Conservation (phyloP, 2,797 vertebrate species). For the Furcifer pardalis region DNA sequence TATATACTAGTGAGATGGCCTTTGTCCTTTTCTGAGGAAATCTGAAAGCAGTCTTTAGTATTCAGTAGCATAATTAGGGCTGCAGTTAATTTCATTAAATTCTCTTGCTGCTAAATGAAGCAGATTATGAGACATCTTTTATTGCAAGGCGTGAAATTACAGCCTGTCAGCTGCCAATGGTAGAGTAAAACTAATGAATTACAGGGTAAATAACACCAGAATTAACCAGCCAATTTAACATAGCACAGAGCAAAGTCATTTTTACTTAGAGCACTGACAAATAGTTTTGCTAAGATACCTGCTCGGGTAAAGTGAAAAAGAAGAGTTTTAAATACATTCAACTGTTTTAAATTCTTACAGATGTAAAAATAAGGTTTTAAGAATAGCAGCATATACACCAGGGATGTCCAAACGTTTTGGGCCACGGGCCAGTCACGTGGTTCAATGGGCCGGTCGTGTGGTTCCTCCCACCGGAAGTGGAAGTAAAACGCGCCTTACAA, state of each 20-base stretch:
- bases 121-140: constrained; percentile 99
- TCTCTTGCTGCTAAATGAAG: constrained; percentile 99
- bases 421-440: no score
- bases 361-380: constrained; percentile 1
- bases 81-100: constrained; percentile 99
- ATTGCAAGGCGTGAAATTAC: constrained; percentile 99
- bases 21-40: constrained; percentile 89
- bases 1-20: constrained; percentile 83
- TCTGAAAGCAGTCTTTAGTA: constrained; percentile 96
- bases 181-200: constrained; percentile 95
- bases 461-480: no score
- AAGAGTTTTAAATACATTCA: neutral
- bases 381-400: neutral
- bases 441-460: no score
- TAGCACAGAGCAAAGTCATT: constrained; percentile 83
- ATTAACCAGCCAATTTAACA: constrained; percentile 96
- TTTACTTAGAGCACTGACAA: constrained; percentile 68
- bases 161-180: constrained; percentile 97
- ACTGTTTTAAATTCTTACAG: neutral
- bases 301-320: constrained; percentile 21
- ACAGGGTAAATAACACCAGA: constrained; percentile 98
- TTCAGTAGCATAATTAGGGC: constrained; percentile 99
- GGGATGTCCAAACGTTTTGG: no score
- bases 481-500: no score
- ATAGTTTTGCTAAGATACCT: constrained; percentile 41